phyloP scores from a whole-genome alignment of 2,113 vertebrate genomes.

The Pristiophorus japonicus region DNA sequence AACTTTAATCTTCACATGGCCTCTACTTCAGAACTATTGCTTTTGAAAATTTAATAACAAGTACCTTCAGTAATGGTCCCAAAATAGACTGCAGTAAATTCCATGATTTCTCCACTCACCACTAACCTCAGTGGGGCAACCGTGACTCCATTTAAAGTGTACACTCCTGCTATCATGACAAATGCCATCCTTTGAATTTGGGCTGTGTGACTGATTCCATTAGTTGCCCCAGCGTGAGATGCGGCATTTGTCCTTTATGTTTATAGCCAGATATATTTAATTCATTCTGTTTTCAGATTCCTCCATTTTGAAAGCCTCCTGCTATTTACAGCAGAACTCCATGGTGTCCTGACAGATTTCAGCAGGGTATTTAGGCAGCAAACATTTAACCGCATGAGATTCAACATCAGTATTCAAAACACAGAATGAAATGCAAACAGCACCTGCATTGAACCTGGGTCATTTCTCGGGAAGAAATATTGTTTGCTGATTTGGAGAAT shows the following conservation, averaged over 20 bases:
- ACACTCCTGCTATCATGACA: neutral
- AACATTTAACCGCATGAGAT: conserved; percentile 33
- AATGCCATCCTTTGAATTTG: conserved; percentile 8
- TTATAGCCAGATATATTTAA: neutral
- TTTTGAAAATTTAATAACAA: neutral
- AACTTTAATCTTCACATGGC: neutral
- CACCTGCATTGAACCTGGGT: conserved; percentile 46
- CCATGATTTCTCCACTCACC: neutral
- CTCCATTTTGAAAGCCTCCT: conserved; percentile 18
- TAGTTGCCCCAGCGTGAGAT: neutral
- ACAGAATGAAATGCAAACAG: conserved; percentile 36
- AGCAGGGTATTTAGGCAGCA: conserved; percentile 35
- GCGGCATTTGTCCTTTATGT: neutral
- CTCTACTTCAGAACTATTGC: neutral
- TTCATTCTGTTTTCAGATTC: neutral
- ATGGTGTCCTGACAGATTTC: conserved; percentile 28
- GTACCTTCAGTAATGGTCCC: too few relatives aligned
- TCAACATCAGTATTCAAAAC: conserved; percentile 38
- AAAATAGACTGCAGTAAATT: neutral
- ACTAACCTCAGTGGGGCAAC: neutral
- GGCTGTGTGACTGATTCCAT: neutral
- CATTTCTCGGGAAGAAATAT: conserved; percentile 48
- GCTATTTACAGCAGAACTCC: neutral
- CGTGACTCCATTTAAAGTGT: neutral
- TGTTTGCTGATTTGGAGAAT: conserved; percentile 43